These are phyloP conservation scores for Catamblyrhynchus diadema DNA, from an alignment of 2,797 vertebrate genomes.

Conservation along the genomic window DNA sequence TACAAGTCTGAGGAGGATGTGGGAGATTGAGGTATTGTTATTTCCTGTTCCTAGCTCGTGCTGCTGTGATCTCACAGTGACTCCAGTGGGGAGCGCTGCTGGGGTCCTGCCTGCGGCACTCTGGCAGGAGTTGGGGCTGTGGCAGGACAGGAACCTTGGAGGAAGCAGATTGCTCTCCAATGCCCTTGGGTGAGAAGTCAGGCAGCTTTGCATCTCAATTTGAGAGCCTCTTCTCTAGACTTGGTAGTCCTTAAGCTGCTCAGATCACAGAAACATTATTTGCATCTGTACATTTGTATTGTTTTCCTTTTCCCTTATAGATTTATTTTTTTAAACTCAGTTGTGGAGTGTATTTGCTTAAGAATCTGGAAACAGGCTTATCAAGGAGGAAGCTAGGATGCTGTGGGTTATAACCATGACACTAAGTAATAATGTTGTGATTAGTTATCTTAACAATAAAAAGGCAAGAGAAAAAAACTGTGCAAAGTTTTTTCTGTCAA, in stretches of 20 bases:
- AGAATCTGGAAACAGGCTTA: background rate
- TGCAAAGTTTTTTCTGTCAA: background rate
- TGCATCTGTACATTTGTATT: background rate
- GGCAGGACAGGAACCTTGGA: background rate
- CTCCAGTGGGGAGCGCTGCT: background rate
- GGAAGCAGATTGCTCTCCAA: no score
- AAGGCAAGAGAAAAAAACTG: background rate
- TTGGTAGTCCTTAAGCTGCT: background rate
- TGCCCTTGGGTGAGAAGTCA: background rate
- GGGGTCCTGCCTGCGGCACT: background rate
- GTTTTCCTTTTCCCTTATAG: background rate
- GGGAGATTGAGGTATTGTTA: background rate
- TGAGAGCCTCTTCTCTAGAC: background rate
- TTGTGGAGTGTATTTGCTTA: background rate
- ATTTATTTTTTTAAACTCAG: background rate
- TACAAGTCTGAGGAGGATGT: background rate
- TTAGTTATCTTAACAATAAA: background rate
- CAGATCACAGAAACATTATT: background rate
- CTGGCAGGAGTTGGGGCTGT: fast-evolving
- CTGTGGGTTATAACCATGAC: background rate
- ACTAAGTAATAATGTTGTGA: background rate
- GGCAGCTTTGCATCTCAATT: background rate
- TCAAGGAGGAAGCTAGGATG: background rate
- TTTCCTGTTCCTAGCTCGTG: fast-evolving
- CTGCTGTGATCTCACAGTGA: background rate